These are phyloP conservation scores for Anguilla anguilla DNA, from an alignment of 2,797 vertebrate genomes.

Conservation along the genomic window DNA sequence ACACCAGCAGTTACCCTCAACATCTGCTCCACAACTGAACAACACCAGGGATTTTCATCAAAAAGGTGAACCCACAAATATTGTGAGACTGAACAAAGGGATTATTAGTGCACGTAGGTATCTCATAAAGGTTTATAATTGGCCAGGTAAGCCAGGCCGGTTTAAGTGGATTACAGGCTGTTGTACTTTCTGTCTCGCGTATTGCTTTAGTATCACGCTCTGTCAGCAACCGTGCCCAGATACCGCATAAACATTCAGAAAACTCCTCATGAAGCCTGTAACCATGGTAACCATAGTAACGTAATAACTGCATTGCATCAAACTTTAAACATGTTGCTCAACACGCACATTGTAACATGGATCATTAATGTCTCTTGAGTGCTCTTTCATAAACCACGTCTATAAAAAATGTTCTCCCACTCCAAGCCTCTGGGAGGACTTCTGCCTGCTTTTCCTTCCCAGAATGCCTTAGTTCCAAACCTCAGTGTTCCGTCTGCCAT, in stretches of 20 bases:
- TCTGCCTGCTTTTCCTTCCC: not conserved
- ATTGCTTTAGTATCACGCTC: too few species aligned
- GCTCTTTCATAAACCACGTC: slow-evolving; percentile 29
- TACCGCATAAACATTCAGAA: not conserved
- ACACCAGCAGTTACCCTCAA: not conserved
- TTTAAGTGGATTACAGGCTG: not conserved
- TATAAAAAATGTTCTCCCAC: slow-evolving; percentile 27
- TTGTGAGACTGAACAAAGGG: too few species aligned
- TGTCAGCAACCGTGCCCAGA: too few species aligned
- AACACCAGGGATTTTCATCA: too few species aligned
- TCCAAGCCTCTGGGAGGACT: slow-evolving; percentile 27
- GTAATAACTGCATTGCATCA: not conserved
- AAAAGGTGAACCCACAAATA: too few species aligned
- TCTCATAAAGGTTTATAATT: too few species aligned
- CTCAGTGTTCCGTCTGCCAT: slow-evolving; percentile 21
- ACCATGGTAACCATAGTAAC: not conserved
- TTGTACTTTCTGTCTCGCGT: too few species aligned
- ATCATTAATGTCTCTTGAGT: slow-evolving; percentile 13
- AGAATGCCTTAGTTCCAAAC: slow-evolving; percentile 33
- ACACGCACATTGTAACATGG: slow-evolving; percentile 19
- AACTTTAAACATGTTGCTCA: not conserved
- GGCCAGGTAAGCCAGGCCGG: not conserved
- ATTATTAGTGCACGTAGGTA: too few species aligned
- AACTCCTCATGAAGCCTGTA: not conserved
- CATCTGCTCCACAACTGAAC: not conserved